Base-by-base conservation (phyloP, 2,888 invertebrate species). In the Oxytorus armatus region DNA sequence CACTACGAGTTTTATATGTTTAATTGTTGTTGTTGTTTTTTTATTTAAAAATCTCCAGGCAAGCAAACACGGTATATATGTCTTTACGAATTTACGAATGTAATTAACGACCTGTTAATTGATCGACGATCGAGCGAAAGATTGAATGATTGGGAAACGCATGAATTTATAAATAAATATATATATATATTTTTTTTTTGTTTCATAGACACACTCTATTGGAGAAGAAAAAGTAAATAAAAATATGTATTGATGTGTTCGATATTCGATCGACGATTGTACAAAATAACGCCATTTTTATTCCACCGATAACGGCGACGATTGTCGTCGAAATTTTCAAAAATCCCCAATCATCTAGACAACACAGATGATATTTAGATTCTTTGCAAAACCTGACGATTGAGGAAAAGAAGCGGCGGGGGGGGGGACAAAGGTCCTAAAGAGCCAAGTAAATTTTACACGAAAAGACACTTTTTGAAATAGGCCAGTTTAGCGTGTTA, bases 231-330 rank as follows among this genome's bases (percentile, higher is more conserved):
- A 49, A 11, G 44, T 57, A 70, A 53, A 10, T 3, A 18, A 33
- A 57, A 69, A 57, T 18, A 33, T 36, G 23, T 59, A 36, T 70
- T 39, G 25, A 72, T 61, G 72, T 51, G 61, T 72, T 59, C 51
- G 72, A 61, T 72, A 51, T 23, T 70, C 49, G 59, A 49, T 33
- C 33, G 57, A 69, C 33, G 42, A 69, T 29, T 69, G 57, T 69
- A 69, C 57, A 57, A 69, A 66, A 33, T 69, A 57, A 57, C 55
- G 57, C 57, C 44, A 69, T 69, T 57, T n/a, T 44, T 57, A 69
- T 44, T 29, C 39, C 42, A 21, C 55, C n/a, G n/a, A n/a, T n/a
- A 69, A 69, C 42, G n/a, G 42, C 42, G 68, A 53, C 42, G 42
- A 16, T 68, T 21, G 14, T 53, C 53, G 53, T 53, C 66, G 33